Evolutionary conservation across 2,888 invertebrate species (phyloP).

Genomic region (Troides helena): DNA sequence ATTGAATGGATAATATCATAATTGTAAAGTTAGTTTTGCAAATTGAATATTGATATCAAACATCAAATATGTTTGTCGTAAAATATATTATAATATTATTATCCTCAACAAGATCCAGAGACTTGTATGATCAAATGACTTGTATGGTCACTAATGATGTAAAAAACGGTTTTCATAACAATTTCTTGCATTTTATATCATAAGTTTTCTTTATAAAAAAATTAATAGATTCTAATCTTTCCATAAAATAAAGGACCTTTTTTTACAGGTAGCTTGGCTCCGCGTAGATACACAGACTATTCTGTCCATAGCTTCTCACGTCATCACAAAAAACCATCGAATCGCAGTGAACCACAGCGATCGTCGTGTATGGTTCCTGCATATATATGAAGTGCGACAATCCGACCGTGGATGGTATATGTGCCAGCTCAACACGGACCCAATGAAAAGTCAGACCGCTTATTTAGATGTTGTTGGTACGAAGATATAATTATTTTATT

Average conservation of each 20-base stretch:
- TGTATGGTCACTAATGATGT: no score
- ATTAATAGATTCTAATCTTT: neutral
- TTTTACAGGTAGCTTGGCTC: conserved; percentile 90
- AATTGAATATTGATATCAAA: no score
- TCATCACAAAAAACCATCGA: conserved; percentile 94
- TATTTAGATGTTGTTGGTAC: conserved; percentile 93
- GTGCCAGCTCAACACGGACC: conserved; percentile 96
- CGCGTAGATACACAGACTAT: conserved; percentile 96
- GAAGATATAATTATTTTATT: conserved; percentile 46
- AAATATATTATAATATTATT: no score
- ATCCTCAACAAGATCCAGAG: no score
- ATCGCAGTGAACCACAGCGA: conserved; percentile 92
- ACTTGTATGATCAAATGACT: no score
- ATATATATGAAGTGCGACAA: conserved; percentile 91
- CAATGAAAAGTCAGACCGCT: conserved; percentile 94
- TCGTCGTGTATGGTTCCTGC: conserved; percentile 91
- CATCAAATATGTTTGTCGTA: no score
- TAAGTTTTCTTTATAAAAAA: no score
- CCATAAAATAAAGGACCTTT: neutral
- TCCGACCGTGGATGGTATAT: conserved; percentile 94
- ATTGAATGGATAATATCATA: no score
- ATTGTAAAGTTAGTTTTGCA: no score
- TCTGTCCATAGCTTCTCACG: conserved; percentile 92
- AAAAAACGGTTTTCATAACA: no score
- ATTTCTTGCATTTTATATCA: no score